Evolutionary conservation across 2,888 invertebrate genomes (phyloP), one percentile per base, ranked within the genome.

Genomic region (Cheilosia impressa): DNA sequence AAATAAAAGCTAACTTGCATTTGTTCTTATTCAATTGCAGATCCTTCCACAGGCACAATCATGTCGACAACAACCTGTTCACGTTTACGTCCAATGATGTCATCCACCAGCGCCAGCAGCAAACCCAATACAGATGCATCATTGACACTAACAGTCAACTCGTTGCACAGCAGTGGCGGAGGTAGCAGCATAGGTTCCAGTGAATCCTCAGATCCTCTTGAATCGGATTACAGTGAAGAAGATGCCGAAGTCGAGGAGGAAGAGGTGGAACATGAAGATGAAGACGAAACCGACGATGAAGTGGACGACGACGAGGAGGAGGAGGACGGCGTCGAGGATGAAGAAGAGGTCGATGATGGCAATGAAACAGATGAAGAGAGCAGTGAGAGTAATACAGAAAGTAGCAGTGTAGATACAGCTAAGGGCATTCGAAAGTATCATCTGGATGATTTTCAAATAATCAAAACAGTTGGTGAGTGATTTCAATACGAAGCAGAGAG

Each of bases 381-480:
- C 47, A 89, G 88, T 41, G 89, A 91, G 65, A 83, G 76, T 45
- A 73, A 57, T 38, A 69, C 87, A 93, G 90, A 94, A 93, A 90
- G 90, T 85, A 90, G 89, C 88, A 91, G 91, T 60, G 91, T 90
- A 41, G 89, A 90, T 87, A 90, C 90, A 57, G 89, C 89, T 82
- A 92, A 91, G 88, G 90, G 90, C 83, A 89, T 90, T 34, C 90
- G 95, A 88, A 94, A 95, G 89, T 95, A 95, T 89, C 94, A 95
- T 90, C 92, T 97, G 88, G 96, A 97, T 88, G 96, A 97, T 91
- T 95, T 96, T 89, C 96, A 97, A 92, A 96, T 97, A 89, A 94
- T 97, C 89, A 97, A 97, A 93, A 97, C 97, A 80, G 96, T 97
- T 87, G 97, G 97, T 97, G 91, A 96, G 96, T 93, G 55, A 31